Evolutionary conservation across 2,113 vertebrate genomes (phyloP), one percentile per base, ranked within the genome.

Genomic region (Grallaria varia): DNA sequence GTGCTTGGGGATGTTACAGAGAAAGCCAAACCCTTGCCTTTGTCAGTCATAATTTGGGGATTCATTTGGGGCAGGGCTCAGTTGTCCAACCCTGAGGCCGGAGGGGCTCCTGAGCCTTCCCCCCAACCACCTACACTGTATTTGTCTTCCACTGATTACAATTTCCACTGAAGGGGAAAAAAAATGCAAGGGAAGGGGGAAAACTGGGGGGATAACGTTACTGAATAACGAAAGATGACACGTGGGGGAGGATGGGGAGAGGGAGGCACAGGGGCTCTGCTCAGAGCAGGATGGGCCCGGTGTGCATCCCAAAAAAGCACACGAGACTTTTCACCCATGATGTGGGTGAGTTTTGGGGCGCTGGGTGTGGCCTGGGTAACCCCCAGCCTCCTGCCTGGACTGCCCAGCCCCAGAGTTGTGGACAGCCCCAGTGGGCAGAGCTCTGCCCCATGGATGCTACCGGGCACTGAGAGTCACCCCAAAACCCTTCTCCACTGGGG

Each of bases 71-170:
- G n/a, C 35, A 24, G 0, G 3, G 17, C 25, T 73, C 84, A 47
- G 72, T 79, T 89, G 64, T 66, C 81, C 84, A 67, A 2, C 39
- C 44, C 37, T 3, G 3, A 84, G 84, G 87, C 87, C 87, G 84
- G 84, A 81, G 64, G 44, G 52, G 73, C 40, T 67, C 78, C 47
- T 30, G 66, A 92, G 87, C 87, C 42, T 24, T 31, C 14, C 71
- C 74, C 64, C 47, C 55, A 49, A 42, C 42, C 81, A 33, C 92
- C 67, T 80, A 74, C 10, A 2, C 62, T 63, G 55, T 94, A 89
- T 95, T 97, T 96, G 91, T 85, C 71, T 96, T 96, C 84, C 64
- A 79, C 91, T 95, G 95, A 95, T 95, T 94, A 92, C 81, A 89
- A 31, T 93, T 97, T 96, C 84, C 67, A 23, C 72, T 44, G 27